These are phyloP conservation scores for Cercocebus atys DNA, from an alignment of 2,113 vertebrate species.

Conservation along the genomic window DNA sequence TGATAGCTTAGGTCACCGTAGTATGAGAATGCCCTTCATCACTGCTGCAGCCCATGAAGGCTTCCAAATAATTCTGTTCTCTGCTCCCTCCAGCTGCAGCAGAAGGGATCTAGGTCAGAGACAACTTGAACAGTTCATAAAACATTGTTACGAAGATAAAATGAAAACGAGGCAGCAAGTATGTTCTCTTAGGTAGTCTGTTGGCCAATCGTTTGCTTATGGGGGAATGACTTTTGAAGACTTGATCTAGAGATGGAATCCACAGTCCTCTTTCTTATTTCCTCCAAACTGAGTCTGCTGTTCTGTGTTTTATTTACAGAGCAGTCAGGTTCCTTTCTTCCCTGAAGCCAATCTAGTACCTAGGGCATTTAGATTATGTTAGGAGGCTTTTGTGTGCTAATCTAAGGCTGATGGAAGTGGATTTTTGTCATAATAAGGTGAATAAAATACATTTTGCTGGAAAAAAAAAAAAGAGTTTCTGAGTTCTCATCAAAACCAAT, in stretches of 20 bases:
- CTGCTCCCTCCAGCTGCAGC: background rate
- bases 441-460: background rate
- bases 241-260: background rate
- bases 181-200: background rate
- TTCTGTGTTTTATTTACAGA: background rate
- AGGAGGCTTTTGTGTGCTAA: background rate
- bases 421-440: background rate
- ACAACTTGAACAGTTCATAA: background rate
- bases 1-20: background rate
- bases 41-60: background rate
- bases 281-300: background rate
- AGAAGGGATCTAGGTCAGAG: background rate
- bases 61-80: background rate
- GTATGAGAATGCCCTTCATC: background rate
- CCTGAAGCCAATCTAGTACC: background rate
- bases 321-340: background rate
- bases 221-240: background rate
- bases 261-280: background rate
- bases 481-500: background rate
- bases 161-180: background rate
- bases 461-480: background rate
- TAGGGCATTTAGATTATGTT: background rate
- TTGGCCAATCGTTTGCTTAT: background rate
- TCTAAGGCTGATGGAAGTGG: background rate
- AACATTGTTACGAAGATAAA: background rate